Evolutionary conservation across 2,113 vertebrate species (phyloP), one percentile per base, ranked within the genome.

Genomic region (Triplophysa rosa): DNA sequence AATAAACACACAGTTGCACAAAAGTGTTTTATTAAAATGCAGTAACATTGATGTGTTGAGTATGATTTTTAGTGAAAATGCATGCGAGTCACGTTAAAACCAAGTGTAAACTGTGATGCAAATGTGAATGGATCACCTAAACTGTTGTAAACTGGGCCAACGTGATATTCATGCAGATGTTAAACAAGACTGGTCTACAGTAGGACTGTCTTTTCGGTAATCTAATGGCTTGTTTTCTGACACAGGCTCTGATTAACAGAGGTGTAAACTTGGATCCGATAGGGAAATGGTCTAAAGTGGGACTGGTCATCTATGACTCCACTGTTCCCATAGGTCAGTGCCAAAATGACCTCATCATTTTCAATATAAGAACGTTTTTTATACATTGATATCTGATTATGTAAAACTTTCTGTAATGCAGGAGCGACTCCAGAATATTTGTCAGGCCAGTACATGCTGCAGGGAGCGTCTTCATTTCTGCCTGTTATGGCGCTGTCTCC

Each of bases 391-490:
- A 45, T 40, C 10, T 8, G 42, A 45, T 12, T 1, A 45, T 45
- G 42, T 11, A 11, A 12, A 42, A 11, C 7, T 0, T 65, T 83
- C 14, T 68, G 69, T 45, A 3, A 61, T 24, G 12, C 83, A 99
- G 98, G 98, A 81, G 98, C 98, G 14, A 99, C 98, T 4, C 98
- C 98, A 0, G 98, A 99, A 90, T 99, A 99, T 86, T 90, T 99
- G 82, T 93, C 98, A 1, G 98, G 98, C 54, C 97, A 99, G 74
- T 99, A 99, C 84, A 99, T 99, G 95, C 90, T 99, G 58, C 98
- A 99, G 45, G 98, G 98, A 68, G 98, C 96, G 6, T 99, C 96
- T 56, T 99, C 97, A 69, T 93, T 99, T 64, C 90, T 99, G n/a
- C 97, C 97, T 0, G 95, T 98, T 82, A 98, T 99, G 94, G 95